Evolutionary conservation across 2,797 vertebrate genomes (phyloP).

Genomic region (Arrhamphus sclerolepis): DNA sequence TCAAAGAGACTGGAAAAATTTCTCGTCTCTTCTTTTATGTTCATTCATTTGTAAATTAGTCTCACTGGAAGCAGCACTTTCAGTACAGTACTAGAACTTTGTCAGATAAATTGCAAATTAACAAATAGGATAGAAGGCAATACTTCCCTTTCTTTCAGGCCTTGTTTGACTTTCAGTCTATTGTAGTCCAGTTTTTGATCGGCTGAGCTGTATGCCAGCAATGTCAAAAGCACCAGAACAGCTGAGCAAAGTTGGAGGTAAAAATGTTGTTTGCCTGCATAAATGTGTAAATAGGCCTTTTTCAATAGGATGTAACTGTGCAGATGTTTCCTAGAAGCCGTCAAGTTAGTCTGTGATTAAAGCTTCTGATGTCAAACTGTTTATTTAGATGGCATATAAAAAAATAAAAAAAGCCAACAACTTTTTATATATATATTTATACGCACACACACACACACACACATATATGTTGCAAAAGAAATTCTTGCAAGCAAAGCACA

Average conservation of each 20-base stretch:
- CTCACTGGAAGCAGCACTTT: too few species aligned
- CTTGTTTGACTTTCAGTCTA: neutral
- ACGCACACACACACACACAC: too few species aligned
- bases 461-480: too few species aligned
- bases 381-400: neutral
- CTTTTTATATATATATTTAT: too few species aligned
- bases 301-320: neutral
- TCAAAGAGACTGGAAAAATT: too few species aligned
- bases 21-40: too few species aligned
- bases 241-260: neutral
- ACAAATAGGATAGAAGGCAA: too few species aligned
- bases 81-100: too few species aligned
- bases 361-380: neutral
- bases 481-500: too few species aligned
- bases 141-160: neutral
- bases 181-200: neutral
- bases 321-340: neutral
- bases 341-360: neutral
- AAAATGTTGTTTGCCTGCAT: neutral
- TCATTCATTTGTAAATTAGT: too few species aligned
- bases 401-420: neutral
- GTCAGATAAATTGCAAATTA: too few species aligned
- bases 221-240: neutral
- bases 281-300: conserved; percentile 2
- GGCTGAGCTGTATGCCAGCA: neutral